Evolutionary conservation across 2,113 vertebrate genomes (phyloP).

Genomic region (Erinaceus europaeus): DNA sequence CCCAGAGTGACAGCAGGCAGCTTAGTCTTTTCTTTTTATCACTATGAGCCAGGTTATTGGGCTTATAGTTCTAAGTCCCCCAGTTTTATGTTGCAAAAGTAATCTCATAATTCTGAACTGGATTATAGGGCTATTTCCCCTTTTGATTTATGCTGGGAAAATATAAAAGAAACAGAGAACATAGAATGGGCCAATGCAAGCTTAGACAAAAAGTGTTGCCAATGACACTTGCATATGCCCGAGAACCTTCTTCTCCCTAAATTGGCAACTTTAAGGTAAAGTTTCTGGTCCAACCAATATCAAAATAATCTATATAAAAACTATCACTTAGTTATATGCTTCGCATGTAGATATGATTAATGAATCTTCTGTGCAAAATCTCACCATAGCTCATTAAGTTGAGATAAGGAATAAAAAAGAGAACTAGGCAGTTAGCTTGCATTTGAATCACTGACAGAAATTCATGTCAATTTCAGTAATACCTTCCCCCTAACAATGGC

Average conservation of each 20-base stretch:
- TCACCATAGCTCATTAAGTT: neutral
- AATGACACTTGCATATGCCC: neutral
- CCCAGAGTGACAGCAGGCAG: too few species aligned
- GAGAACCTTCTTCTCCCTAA: neutral
- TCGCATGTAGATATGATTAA: neutral
- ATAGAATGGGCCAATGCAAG: neutral
- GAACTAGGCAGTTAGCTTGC: neutral
- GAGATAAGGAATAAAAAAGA: neutral
- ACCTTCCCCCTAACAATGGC: neutral
- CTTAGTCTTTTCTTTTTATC: too few species aligned
- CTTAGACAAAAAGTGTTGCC: neutral
- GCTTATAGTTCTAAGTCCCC: neutral
- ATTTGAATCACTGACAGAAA: neutral
- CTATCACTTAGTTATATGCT: neutral
- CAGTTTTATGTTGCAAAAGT: neutral
- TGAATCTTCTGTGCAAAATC: neutral
- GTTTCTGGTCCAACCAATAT: neutral
- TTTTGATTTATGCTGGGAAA: neutral
- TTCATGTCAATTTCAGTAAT: neutral
- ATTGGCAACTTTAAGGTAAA: neutral
- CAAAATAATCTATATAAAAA: neutral
- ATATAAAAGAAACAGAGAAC: neutral
- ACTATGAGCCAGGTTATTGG: neutral
- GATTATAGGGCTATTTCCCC: neutral
- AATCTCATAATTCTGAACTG: neutral